Evolutionary conservation across 1,140 invertebrate species (phyloP), one percentile per base, ranked within the genome.

Genomic region (Hormaphis cornu): DNA sequence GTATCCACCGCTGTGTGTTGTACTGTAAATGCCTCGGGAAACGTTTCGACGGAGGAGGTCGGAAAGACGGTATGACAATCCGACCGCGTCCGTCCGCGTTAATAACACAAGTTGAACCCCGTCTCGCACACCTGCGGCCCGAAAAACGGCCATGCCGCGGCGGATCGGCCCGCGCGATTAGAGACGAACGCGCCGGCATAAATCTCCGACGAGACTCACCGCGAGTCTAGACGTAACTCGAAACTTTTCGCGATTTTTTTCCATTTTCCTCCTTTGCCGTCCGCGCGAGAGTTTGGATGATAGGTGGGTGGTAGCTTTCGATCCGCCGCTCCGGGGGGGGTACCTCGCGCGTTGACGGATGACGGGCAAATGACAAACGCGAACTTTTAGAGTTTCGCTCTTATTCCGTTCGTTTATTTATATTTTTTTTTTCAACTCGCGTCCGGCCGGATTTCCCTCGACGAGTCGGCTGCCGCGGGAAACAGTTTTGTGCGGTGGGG

Each of bases 271-370:
- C 44, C n/a, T n/a, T n/a, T n/a, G n/a, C n/a, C n/a, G n/a, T n/a
- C n/a, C n/a, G n/a, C n/a, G n/a, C 28, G 30, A 50, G 20, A 14
- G 44, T 46, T 63, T 66, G n/a, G n/a, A n/a, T n/a, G 61, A 66
- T 66, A 66, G 61, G 61, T 66, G 18, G 54, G 30, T 37, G 61
- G 61, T 66, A n/a, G 54, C 54, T 37, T 56, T 66, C 59, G 48
- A 66, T 66, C 59, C 48, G 59, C 28, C 48, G 42, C 59, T 66
- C 59, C 48, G 30, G 59, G 59, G 59, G 48, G 42, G 59, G 48
- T n/a, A n/a, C n/a, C n/a, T n/a, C 35, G 28, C 14, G 54, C 33
- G 59, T 48, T 66, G 59, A 66, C 59, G 48, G 30, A 66, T 48
- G 59, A 66, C 48, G 48, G 59, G 59, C 18, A 66, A 66, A 66